phyloP scores from a whole-genome alignment of 23 tunicate species.

The Halocynthia aurantium region DNA sequence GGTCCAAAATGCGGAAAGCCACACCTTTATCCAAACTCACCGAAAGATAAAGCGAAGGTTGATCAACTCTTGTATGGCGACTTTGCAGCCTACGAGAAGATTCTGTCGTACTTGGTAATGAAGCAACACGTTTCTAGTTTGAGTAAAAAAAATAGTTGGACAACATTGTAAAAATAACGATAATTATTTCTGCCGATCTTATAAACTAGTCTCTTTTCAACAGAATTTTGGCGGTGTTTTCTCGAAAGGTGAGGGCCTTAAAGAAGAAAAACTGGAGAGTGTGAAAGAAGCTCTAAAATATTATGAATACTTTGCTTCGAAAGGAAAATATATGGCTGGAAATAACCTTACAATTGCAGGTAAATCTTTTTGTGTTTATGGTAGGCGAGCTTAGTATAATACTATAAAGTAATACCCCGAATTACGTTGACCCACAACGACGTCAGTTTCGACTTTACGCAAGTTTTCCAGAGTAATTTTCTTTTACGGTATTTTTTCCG shows the following conservation, averaged over 20 bases:
- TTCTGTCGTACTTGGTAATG: constrained; percentile 11
- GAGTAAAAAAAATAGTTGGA: no score
- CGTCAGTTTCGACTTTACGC: no score
- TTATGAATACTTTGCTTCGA: not conserved
- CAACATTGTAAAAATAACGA: not conserved
- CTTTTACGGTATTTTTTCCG: no score
- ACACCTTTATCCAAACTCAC: constrained; percentile 1
- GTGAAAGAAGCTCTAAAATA: constrained; percentile 1
- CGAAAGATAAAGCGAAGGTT: not conserved
- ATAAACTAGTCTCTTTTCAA: not conserved
- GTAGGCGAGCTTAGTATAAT: no score
- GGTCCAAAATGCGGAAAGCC: not conserved
- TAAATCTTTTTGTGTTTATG: not conserved
- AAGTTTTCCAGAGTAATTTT: no score
- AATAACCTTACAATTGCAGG: constrained; percentile 27
- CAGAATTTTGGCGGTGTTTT: not conserved
- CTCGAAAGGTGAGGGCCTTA: not conserved
- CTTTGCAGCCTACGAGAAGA: not conserved
- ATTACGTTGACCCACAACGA: no score
- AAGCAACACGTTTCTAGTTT: no score
- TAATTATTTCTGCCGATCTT: not conserved
- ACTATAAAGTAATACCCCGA: no score
- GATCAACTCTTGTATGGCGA: constrained; percentile 7
- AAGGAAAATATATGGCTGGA: constrained; percentile 15
- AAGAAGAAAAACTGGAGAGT: not conserved